Percentiles rank a stretch among this genome's conserved stretches.
phyloP scores from a whole-genome alignment of 2,113 vertebrate species.

The Mellivora capensis region DNA sequence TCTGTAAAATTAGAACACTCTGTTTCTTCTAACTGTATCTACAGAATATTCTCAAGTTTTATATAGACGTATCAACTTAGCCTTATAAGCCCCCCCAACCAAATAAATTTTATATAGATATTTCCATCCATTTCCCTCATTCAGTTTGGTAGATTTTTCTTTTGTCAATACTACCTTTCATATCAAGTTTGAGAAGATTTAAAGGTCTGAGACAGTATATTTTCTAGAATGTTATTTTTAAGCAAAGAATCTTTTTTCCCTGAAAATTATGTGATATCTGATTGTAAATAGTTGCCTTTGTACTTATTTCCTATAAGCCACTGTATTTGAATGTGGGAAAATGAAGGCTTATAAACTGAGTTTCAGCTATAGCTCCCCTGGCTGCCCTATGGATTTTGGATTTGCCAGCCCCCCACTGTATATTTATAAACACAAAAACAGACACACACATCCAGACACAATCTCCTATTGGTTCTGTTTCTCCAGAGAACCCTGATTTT shows the following conservation, averaged over 20 bases:
- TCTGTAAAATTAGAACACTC: neutral
- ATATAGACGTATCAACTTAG: neutral
- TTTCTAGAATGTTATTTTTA: constrained; percentile 23
- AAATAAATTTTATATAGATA: neutral
- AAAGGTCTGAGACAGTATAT: neutral
- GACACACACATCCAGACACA: neutral
- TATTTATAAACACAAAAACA: neutral
- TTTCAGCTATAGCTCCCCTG: neutral
- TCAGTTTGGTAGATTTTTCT: neutral
- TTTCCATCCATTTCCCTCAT: neutral
- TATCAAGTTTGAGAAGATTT: neutral
- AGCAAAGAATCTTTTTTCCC: neutral
- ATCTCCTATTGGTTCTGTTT: neutral
- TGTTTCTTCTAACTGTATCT: neutral
- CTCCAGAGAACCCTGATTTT: neutral
- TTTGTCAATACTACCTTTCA: neutral
- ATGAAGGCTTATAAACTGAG: neutral
- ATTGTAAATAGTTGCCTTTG: neutral
- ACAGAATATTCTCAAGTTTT: neutral
- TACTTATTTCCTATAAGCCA: neutral
- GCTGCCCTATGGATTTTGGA: neutral
- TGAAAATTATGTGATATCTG: neutral
- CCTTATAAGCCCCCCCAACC: neutral
- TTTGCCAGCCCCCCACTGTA: neutral
- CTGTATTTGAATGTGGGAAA: neutral